Evolutionary conservation across 1,140 invertebrate species (phyloP).

Genomic region (Grapholita molesta): DNA sequence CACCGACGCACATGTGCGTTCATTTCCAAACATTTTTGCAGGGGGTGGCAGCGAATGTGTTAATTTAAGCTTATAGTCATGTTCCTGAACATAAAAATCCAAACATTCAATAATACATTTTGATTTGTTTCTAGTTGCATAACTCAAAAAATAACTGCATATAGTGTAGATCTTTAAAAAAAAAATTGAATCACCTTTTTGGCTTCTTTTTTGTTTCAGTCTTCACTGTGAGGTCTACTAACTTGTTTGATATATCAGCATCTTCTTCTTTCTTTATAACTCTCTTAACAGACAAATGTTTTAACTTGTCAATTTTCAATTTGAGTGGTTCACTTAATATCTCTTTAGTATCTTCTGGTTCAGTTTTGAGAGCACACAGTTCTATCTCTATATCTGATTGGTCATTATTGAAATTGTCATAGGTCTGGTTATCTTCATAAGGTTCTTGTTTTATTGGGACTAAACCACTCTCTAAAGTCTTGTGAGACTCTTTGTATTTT

Average conservation of each 20-base stretch:
- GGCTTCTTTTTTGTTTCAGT: neutral
- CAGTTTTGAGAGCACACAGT: neutral
- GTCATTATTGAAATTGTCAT: neutral
- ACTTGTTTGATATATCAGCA: neutral
- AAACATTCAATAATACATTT: too few relatives aligned
- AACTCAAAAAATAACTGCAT: too few relatives aligned
- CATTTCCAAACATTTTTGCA: too few relatives aligned
- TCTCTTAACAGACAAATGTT: neutral
- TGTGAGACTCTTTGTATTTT: slow-evolving; percentile 52
- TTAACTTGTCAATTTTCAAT: slow-evolving; percentile 22
- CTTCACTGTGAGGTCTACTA: neutral
- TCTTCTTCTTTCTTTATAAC: neutral
- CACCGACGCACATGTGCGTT: too few relatives aligned
- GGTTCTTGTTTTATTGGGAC: slow-evolving; percentile 50
- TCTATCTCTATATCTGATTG: neutral
- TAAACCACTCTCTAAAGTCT: slow-evolving; percentile 46
- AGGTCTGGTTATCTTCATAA: neutral
- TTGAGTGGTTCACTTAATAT: slow-evolving; percentile 33
- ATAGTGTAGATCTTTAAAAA: neutral
- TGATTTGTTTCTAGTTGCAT: too few relatives aligned
- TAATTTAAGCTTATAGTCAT: too few relatives aligned
- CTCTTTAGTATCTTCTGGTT: slow-evolving; percentile 7
- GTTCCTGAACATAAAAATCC: too few relatives aligned
- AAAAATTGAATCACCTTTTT: neutral
- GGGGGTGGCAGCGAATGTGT: too few relatives aligned